phyloP scores from a whole-genome alignment of 2,113 vertebrate species.

The Micromys minutus region DNA sequence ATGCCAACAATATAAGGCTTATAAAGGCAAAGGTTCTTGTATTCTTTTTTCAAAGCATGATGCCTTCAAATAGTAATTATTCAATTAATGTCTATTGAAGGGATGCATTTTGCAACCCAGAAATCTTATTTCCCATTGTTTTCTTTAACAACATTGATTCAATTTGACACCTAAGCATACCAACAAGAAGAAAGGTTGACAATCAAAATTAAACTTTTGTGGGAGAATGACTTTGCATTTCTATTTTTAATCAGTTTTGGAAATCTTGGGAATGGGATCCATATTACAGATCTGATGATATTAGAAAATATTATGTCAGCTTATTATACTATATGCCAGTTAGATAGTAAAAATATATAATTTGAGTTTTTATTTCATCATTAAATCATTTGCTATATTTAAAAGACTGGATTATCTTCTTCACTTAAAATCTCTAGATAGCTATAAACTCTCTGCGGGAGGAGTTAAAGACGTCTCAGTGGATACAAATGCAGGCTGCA shows the following conservation, averaged over 20 bases:
- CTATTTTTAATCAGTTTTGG: background rate
- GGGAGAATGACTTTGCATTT: background rate
- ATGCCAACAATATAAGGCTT: background rate
- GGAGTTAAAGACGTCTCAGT: background rate
- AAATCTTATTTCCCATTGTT: background rate
- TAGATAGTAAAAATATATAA: background rate
- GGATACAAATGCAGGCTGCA: background rate
- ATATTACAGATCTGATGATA: background rate
- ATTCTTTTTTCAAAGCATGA: background rate
- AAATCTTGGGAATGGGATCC: background rate
- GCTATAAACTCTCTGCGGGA: background rate
- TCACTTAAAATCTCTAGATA: background rate
- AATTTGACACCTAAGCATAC: background rate
- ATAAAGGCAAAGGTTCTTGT: background rate
- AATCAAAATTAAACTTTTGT: background rate
- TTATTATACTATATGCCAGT: background rate
- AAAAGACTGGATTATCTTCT: background rate
- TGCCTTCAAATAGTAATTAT: background rate
- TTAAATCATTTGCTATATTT: constrained; percentile 7
- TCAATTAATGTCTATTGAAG: background rate
- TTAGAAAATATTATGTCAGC: background rate
- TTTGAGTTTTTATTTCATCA: constrained; percentile 1
- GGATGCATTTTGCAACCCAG: background rate
- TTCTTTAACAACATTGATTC: background rate
- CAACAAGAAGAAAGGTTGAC: background rate